Evolutionary conservation across 35 echinoderm and acorn worm genomes (phyloP), one percentile per base, ranked within the genome.

Genomic region (Apostichopus californicus): DNA sequence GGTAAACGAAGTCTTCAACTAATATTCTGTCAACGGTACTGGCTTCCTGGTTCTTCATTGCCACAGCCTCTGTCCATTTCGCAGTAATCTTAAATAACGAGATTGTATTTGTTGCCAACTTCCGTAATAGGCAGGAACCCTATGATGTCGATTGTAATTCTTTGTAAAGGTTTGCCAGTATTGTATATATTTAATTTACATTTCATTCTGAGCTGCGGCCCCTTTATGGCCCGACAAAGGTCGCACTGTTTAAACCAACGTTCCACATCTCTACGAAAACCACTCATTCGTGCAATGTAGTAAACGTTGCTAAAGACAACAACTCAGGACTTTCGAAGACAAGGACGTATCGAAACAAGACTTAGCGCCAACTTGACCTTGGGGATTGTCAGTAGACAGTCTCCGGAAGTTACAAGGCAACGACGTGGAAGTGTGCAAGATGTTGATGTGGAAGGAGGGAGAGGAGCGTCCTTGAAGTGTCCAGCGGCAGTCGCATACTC

Each of bases 181-280:
- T 46, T 80, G 21, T 87, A 87, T 0, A 56, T 52, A 23, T 91
- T 91, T 18, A 96, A 65, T 8, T 5, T 88, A 65, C 92, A 80
- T 73, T 81, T 91, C 5, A 4, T 54, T 56, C 90, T 90, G 53
- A 57, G 64, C 9, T 25, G 24, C 46, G 90, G 70, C 9, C 64
- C 87, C 26, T 25, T 90, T 17, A 46, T 17, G 6, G 18, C 6
- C 24, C 12, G 63, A 57, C 71, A 90, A 46, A 77, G 22, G 18
- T 90, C 24, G 20, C 89, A 90, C 5, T 55, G 5, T 68, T 77
- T 14, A 54, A 15, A 52, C 89, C 89, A 91, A 20, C 54, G 0
- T 34, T 58, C 73, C 18, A 91, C 22, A 78, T 91, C 46, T 55
- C 79, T 91, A 28, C 46, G 28, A 56, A 79, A 91, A 55, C 68